Conservation (phyloP, 2,797 vertebrate species). For the Diceros bicornis region DNA sequence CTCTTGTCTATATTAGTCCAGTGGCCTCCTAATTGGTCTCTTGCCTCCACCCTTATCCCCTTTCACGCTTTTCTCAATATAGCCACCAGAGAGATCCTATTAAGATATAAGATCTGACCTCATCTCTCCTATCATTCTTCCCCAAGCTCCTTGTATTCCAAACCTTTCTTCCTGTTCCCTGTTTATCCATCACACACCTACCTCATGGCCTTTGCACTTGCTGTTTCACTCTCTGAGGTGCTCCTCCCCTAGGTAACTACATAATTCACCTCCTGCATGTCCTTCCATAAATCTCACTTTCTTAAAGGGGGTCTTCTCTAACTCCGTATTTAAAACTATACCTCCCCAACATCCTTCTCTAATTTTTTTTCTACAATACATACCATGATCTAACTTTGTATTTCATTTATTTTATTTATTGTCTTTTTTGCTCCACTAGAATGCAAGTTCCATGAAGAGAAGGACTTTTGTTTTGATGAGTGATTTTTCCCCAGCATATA, state of each 20-base stretch:
- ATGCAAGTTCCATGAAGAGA: constrained; percentile 11
- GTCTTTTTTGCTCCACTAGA: not conserved
- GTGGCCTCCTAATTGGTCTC: not conserved
- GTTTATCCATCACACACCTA: not conserved
- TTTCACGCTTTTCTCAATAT: not conserved
- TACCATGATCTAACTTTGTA: not conserved
- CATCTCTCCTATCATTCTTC: not conserved
- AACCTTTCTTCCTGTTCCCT: not conserved
- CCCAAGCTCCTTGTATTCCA: not conserved
- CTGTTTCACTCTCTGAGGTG: not conserved
- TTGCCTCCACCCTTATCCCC: not conserved
- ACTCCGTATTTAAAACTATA: not conserved
- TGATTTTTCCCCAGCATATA: not conserved
- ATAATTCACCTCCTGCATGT: not conserved
- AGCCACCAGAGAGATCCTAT: not conserved
- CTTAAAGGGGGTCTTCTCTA: not conserved
- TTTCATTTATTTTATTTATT: constrained; percentile 1
- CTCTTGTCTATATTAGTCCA: not conserved
- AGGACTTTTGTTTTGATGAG: not conserved
- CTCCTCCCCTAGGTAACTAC: not conserved
- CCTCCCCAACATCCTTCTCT: not conserved
- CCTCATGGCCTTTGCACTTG: not conserved
- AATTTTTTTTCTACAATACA: not conserved
- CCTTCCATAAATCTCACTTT: constrained; percentile 6
- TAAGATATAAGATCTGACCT: not conserved